phyloP scores from a whole-genome alignment of 2,888 invertebrate genomes.

The Phyto melanocephala region DNA sequence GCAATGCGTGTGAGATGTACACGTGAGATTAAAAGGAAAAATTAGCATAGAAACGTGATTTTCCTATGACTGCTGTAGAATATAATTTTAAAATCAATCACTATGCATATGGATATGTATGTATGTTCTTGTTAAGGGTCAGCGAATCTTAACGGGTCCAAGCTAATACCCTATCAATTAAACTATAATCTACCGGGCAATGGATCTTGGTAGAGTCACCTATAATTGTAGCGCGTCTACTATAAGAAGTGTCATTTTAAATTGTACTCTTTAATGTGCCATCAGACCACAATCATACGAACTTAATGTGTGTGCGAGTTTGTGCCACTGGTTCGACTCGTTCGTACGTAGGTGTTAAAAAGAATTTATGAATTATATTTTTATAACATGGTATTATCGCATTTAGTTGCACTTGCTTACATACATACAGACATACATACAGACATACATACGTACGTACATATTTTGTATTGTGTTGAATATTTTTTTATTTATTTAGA shows the following conservation, averaged over 20 bases:
- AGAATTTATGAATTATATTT: constrained; percentile 65
- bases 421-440: too few relatives aligned
- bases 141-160: too few relatives aligned
- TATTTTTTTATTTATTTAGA: constrained; percentile 57
- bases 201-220: not conserved
- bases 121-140: too few relatives aligned
- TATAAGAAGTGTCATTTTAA: constrained; percentile 50
- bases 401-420: constrained; percentile 22
- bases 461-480: constrained; percentile 26
- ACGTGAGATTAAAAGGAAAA: too few relatives aligned
- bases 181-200: too few relatives aligned
- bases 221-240: constrained; percentile 14
- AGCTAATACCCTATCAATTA: too few relatives aligned
- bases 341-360: constrained; percentile 59
- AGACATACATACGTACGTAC: too few relatives aligned
- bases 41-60: too few relatives aligned
- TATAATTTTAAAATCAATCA: too few relatives aligned
- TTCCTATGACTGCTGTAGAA: too few relatives aligned
- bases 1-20: too few relatives aligned
- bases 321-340: constrained; percentile 15
- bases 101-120: too few relatives aligned
- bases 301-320: constrained; percentile 53
- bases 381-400: constrained; percentile 54
- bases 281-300: constrained; percentile 40
- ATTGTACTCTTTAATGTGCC: constrained; percentile 58